These are phyloP conservation scores for Brachionus asplanchnoidis DNA, from an alignment of 1,140 invertebrate genomes.

Conservation along the genomic window DNA sequence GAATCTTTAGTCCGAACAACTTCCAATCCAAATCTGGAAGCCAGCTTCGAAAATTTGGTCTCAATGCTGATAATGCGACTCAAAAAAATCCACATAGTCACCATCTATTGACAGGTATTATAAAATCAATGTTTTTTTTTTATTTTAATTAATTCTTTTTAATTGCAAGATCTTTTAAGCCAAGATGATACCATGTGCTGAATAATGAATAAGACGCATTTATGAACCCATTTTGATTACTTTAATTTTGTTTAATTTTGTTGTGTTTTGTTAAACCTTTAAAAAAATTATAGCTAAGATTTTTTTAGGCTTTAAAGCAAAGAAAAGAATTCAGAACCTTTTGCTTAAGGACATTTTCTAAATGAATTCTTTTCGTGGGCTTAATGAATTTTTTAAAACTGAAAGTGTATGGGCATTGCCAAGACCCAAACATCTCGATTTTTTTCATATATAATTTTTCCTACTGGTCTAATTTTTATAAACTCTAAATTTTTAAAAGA, in stretches of 20 bases:
- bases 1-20: neutral
- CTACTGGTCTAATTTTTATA: neutral
- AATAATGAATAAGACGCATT: neutral
- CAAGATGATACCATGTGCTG: conserved; percentile 39
- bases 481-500: neutral
- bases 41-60: neutral
- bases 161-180: neutral
- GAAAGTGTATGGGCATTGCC: neutral
- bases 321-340: neutral
- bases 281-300: neutral
- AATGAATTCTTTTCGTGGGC: neutral
- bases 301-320: neutral
- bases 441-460: neutral
- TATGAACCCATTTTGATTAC: neutral
- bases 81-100: conserved; percentile 1
- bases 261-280: conserved; percentile 35
- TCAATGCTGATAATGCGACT: neutral
- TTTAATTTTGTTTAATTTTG: conserved; percentile 16
- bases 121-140: neutral
- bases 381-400: neutral
- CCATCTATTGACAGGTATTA: conserved; percentile 11
- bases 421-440: neutral
- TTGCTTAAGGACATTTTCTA: neutral
- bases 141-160: neutral
- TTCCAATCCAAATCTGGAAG: neutral